A percentile compares a stretch with the other conserved stretches of the same genome.
Conservation (phyloP, 2,888 invertebrate genomes). For the Eilema depressum region DNA sequence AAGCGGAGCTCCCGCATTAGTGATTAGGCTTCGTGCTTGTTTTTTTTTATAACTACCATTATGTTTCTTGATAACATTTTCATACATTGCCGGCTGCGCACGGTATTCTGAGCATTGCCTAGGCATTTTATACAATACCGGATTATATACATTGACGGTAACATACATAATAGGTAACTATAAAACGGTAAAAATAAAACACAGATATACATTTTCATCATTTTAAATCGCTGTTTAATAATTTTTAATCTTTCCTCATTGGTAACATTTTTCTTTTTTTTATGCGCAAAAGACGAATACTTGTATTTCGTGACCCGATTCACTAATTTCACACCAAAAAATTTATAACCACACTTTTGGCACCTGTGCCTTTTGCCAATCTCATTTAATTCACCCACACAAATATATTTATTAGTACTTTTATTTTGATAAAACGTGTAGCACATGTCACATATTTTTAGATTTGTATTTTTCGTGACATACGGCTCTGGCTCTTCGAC, state of each 20-base stretch:
- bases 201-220: constrained; percentile 53
- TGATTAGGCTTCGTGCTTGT: too few relatives aligned
- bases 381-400: constrained; percentile 35
- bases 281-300: background rate
- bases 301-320: background rate
- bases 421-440: background rate
- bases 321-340: constrained; percentile 58
- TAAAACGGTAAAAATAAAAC: constrained; percentile 34
- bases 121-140: too few relatives aligned
- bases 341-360: constrained; percentile 48
- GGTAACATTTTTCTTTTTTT: constrained; percentile 30
- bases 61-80: too few relatives aligned
- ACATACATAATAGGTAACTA: too few relatives aligned
- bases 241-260: constrained; percentile 59
- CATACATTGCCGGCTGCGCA: too few relatives aligned
- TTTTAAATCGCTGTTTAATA: constrained; percentile 60
- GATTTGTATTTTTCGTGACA: constrained; percentile 17
- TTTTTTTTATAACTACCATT: too few relatives aligned
- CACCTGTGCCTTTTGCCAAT: constrained; percentile 48
- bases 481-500: background rate
- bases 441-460: constrained; percentile 58
- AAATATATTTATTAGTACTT: constrained; percentile 39
- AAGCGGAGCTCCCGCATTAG: too few relatives aligned
- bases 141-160: too few relatives aligned
- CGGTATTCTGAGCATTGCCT: too few relatives aligned